Conservation (phyloP, 2,888 invertebrate species). For the Pseudococcus viburni region DNA sequence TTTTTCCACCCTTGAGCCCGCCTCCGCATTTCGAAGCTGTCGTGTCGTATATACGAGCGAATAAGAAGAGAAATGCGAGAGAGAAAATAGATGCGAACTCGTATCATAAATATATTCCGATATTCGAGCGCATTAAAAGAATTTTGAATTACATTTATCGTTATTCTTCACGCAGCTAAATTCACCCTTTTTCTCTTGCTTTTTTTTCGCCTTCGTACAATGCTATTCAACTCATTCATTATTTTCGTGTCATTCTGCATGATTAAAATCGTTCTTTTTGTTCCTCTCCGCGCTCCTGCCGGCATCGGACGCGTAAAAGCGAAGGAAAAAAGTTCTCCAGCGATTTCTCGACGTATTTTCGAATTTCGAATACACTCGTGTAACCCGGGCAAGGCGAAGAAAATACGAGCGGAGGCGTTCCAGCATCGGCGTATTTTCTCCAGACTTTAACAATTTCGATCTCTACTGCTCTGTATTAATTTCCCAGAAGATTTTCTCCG, state of each 20-base stretch:
- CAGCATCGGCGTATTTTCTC: background rate
- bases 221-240: conserved; percentile 51
- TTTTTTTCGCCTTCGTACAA: conserved; percentile 3
- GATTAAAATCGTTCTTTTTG: conserved; percentile 43
- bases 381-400: background rate
- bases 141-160: conserved; percentile 44
- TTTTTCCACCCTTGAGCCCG: background rate
- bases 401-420: background rate
- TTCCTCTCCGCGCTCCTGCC: background rate
- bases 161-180: conserved; percentile 48
- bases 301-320: background rate
- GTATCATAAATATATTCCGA: conserved; percentile 54
- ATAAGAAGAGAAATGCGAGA: background rate
- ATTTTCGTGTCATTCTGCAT: conserved; percentile 52
- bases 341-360: background rate
- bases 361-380: background rate
- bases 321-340: conserved; percentile 22
- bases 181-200: conserved; percentile 34
- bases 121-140: conserved; percentile 42
- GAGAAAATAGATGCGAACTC: conserved; percentile 25
- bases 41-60: background rate
- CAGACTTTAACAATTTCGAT: conserved; percentile 18
- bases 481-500: conserved; percentile 31
- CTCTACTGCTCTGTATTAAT: background rate
- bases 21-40: background rate